phyloP scores from a whole-genome alignment of 2,113 vertebrate genomes.

The Camelus dromedarius region DNA sequence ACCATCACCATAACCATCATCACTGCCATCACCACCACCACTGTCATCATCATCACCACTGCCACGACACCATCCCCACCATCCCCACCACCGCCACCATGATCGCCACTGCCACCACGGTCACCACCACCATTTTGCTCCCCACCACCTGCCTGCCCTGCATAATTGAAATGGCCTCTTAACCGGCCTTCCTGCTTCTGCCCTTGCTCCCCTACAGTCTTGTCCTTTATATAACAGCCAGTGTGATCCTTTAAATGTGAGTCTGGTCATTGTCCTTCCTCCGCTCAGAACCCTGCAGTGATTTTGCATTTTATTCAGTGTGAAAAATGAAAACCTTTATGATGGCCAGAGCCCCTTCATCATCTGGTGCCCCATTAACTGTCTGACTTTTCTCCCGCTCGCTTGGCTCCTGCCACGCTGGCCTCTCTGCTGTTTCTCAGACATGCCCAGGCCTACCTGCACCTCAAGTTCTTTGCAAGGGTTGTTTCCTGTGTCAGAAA shows the following conservation, averaged over 20 bases:
- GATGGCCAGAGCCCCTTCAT: background rate
- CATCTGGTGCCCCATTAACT: background rate
- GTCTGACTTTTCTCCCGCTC: background rate
- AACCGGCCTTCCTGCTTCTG: background rate
- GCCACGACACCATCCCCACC: background rate
- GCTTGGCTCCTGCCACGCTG: fast-evolving
- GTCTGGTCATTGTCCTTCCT: background rate
- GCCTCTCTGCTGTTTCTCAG: background rate
- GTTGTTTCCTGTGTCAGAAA: background rate
- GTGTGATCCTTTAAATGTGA: background rate
- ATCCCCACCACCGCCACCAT: background rate
- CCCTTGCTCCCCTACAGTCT: background rate
- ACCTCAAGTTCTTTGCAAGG: background rate
- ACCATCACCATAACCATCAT: background rate
- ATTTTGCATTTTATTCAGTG: background rate
- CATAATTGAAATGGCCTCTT: background rate
- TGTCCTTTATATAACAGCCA: background rate
- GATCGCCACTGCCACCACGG: background rate
- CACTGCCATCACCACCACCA: background rate
- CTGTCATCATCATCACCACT: fast-evolving
- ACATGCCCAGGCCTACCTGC: background rate
- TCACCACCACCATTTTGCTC: background rate
- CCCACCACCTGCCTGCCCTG: background rate
- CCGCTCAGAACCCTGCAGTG: background rate
- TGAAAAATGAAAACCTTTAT: background rate